phyloP scores from a whole-genome alignment of 2,888 invertebrate genomes.

The Drosophila algonquin region DNA sequence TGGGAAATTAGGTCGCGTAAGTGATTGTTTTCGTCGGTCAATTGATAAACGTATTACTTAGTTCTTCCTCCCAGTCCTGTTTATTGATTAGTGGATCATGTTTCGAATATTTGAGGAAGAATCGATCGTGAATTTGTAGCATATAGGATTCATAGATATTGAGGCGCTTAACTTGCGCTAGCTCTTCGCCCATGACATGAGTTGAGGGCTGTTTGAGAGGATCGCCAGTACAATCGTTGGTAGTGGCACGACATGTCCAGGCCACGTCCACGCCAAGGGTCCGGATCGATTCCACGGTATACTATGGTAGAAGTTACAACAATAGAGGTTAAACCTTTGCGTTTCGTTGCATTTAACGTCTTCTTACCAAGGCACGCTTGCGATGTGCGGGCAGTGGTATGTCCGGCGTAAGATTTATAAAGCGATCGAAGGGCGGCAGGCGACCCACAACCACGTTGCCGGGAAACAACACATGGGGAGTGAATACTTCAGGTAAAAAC shows the following conservation, averaged over 20 bases:
- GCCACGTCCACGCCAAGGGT: constrained; percentile 92
- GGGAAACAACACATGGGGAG: constrained; percentile 87
- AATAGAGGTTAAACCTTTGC: neutral
- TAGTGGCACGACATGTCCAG: constrained; percentile 93
- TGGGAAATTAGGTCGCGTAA: neutral
- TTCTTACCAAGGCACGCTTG: constrained; percentile 84
- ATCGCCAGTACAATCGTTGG: constrained; percentile 83
- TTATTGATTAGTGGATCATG: constrained; percentile 90
- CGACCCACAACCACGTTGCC: constrained; percentile 91
- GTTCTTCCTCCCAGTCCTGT: constrained; percentile 90
- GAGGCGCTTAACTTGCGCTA: constrained; percentile 91
- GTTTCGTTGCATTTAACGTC: no score
- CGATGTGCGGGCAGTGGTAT: constrained; percentile 89
- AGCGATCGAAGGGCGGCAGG: constrained; percentile 89
- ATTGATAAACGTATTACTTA: constrained; percentile 83
- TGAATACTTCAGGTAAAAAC: constrained; percentile 85
- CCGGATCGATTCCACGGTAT: constrained; percentile 92
- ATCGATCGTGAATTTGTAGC: constrained; percentile 94
- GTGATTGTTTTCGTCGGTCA: neutral
- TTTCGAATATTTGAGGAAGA: constrained; percentile 91
- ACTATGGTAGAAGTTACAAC: constrained; percentile 83
- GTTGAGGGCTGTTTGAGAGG: constrained; percentile 88
- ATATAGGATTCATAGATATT: constrained; percentile 95
- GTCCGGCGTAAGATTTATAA: constrained; percentile 91
- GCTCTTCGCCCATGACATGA: constrained; percentile 89